Evolutionary conservation across 2,113 vertebrate species (phyloP).

Genomic region (Ellobius talpinus): DNA sequence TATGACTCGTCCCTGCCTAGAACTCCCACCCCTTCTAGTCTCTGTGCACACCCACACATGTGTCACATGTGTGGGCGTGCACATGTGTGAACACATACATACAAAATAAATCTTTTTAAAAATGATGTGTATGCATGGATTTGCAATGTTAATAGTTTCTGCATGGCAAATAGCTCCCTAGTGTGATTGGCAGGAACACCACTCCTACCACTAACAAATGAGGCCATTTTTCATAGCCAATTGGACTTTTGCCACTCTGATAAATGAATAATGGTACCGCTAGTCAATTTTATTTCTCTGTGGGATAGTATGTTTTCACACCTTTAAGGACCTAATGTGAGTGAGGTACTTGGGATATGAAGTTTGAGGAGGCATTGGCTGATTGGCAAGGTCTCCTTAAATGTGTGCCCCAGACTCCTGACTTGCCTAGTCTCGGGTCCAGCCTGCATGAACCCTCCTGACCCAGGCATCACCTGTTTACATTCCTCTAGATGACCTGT

Average conservation of each 20-base stretch:
- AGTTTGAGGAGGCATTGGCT: neutral
- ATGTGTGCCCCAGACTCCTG: neutral
- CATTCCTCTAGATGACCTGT: constrained; percentile 1
- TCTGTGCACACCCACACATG: neutral
- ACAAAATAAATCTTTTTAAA: neutral
- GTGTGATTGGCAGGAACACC: neutral
- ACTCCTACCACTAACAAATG: neutral
- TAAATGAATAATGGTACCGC: neutral
- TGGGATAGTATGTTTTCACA: neutral
- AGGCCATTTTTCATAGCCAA: neutral
- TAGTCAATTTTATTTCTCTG: neutral
- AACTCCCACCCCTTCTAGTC: neutral
- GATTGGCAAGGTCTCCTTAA: neutral
- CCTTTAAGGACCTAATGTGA: neutral
- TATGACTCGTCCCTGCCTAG: neutral
- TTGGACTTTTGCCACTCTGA: neutral
- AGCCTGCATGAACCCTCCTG: neutral
- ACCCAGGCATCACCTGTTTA: neutral
- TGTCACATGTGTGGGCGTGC: neutral
- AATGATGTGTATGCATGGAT: neutral
- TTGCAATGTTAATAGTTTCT: constrained; percentile 29
- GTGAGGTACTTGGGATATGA: neutral
- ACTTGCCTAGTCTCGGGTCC: neutral
- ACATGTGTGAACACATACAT: neutral
- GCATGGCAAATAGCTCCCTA: neutral